phyloP scores from a whole-genome alignment of 2,113 vertebrate species.

The Corythaeola cristata region DNA sequence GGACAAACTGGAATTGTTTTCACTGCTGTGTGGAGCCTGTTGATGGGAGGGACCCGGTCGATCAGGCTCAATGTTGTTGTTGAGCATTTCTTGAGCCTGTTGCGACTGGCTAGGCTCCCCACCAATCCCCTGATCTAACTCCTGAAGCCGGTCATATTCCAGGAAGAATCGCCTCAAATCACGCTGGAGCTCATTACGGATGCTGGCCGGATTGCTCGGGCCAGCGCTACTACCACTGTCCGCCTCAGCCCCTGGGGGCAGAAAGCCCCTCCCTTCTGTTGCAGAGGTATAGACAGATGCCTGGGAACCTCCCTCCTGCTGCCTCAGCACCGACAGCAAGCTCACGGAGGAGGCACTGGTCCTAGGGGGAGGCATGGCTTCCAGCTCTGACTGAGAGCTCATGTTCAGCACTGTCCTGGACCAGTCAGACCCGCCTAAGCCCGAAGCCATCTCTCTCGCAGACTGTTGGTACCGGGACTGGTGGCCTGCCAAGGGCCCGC shows the following conservation, averaged over 20 bases:
- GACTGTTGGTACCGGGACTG: conserved; percentile 77
- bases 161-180: conserved; percentile 98
- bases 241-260: conserved; percentile 75
- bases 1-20: conserved; percentile 84
- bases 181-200: conserved; percentile 95
- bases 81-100: conserved; percentile 91
- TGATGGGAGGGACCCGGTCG: conserved; percentile 87
- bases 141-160: conserved; percentile 95
- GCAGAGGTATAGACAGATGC: conserved; percentile 96
- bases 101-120: conserved; percentile 79
- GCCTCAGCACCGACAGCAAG: conserved; percentile 90
- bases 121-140: conserved; percentile 86
- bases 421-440: conserved; percentile 86
- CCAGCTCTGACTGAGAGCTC: conserved; percentile 76
- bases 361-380: conserved; percentile 90
- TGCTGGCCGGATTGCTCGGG: conserved; percentile 85
- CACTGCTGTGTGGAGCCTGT: conserved; percentile 81
- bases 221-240: conserved; percentile 78
- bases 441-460: conserved; percentile 77
- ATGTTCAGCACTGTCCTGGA: conserved; percentile 88
- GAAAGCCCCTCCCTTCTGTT: conserved; percentile 90
- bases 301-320: conserved; percentile 90
- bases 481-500: conserved; percentile 78
- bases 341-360: conserved; percentile 95
- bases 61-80: conserved; percentile 94